These are phyloP conservation scores for Clarias macrocephalus DNA, from an alignment of 2,113 vertebrate species.

Conservation along the genomic window DNA sequence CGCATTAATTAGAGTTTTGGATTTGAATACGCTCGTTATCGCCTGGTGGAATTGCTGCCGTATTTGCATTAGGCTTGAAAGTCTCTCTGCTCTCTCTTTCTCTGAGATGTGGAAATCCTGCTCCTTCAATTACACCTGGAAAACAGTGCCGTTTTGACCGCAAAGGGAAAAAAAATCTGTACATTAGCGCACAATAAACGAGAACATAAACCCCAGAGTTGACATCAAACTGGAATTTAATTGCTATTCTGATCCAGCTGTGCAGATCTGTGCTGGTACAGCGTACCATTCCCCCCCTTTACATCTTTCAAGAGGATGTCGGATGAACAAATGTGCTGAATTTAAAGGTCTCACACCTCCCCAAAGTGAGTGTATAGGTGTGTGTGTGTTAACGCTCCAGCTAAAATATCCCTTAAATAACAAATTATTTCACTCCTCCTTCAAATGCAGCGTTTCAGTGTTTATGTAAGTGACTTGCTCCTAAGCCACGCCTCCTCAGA, in stretches of 20 bases:
- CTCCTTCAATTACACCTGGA: background rate
- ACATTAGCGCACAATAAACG: background rate
- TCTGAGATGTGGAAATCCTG: background rate
- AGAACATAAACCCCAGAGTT: background rate
- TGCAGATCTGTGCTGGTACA: background rate
- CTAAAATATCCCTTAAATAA: no score
- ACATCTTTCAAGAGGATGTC: background rate
- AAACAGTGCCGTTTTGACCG: background rate
- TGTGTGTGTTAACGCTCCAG: no score
- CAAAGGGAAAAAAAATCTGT: background rate
- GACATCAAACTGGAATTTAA: background rate
- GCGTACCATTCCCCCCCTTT: background rate
- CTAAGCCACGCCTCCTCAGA: no score
- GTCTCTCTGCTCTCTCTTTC: background rate
- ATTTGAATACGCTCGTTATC: slow-evolving; percentile 3
- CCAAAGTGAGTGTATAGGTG: no score
- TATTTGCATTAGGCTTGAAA: background rate
- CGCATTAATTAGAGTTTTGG: background rate
- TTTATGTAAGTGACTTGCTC: no score
- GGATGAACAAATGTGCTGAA: no score
- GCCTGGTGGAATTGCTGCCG: background rate
- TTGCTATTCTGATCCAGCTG: background rate
- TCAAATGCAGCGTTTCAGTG: no score
- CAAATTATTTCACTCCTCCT: no score
- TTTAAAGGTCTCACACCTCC: no score